These are phyloP conservation scores for Phocides pigmalion DNA, from an alignment of 1,140 invertebrate species.

Conservation along the genomic window DNA sequence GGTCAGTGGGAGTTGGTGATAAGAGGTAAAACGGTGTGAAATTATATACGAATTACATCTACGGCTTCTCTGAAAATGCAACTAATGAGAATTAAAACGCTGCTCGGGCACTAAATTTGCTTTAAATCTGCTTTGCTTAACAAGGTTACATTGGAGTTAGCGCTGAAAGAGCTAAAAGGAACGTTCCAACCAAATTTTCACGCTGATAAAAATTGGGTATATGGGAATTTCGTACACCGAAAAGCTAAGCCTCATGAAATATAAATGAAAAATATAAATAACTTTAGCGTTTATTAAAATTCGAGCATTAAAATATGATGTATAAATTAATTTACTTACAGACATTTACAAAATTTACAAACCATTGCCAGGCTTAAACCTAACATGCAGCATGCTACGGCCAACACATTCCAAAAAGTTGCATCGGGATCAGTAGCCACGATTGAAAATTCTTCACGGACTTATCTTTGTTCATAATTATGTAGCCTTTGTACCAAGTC, in stretches of 20 bases:
- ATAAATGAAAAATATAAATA: slow-evolving; percentile 11
- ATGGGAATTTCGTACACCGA: background rate
- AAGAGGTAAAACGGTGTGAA: slow-evolving; percentile 16
- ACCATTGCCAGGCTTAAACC: background rate
- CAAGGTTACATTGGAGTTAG: slow-evolving; percentile 14
- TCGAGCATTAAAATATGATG: slow-evolving; percentile 8
- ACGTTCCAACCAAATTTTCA: slow-evolving; percentile 7
- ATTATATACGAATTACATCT: slow-evolving; percentile 27
- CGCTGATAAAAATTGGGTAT: background rate
- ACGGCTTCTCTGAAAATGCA: slow-evolving; percentile 18
- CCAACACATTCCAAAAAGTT: slow-evolving; percentile 68
- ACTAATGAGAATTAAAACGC: slow-evolving; percentile 31
- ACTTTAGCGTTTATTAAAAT: slow-evolving; percentile 20
- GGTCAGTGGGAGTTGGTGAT: slow-evolving; percentile 1
- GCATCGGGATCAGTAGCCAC: slow-evolving; percentile 59
- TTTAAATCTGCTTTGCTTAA: slow-evolving; percentile 30
- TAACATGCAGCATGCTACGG: slow-evolving; percentile 40
- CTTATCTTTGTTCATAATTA: slow-evolving; percentile 49
- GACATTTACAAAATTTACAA: slow-evolving; percentile 31
- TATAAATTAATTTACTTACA: slow-evolving; percentile 8
- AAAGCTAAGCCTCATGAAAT: background rate
- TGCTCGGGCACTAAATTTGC: slow-evolving; percentile 22
- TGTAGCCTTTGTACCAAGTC: slow-evolving; percentile 60
- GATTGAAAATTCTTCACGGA: slow-evolving; percentile 63
- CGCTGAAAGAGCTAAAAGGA: slow-evolving; percentile 17